Base-by-base conservation (phyloP, 2,888 invertebrate genomes). In the Chrysolina americana region DNA sequence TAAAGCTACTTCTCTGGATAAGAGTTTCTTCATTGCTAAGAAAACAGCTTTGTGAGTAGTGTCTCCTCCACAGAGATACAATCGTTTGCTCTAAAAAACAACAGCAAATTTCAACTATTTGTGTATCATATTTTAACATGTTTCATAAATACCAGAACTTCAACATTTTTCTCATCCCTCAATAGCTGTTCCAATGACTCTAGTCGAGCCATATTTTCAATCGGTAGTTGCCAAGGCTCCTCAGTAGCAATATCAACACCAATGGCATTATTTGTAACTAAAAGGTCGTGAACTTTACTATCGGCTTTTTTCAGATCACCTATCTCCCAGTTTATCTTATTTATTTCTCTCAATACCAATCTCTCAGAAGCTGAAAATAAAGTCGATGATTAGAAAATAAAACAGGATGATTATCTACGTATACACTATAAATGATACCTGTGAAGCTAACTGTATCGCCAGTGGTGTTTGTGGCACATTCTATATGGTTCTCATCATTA, bases 281-380 rank as follows among this genome's bases (percentile, higher is more conserved):
- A 47, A 47, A 65, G 47, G 8, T 47, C 65, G 48, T 65, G 2
- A 65, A 65, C 48, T 19, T 65, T 65, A 48, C 47, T 47, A 19
- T 47, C 48, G 44, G 65, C 47, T 65, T 65, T 65, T 44, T 47
- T 65, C 65, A 65, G 44, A 44, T 65, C 65, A 44, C 23, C 1
- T n/a, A 65, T 65, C 28, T 65, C 47, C 44, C 65, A 47, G 21
- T 65, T 65, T 47, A 65, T 47, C 65, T 47, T 65, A 19, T 65
- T 65, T 65, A 65, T 65, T 65, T 65, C 65, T 47, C 23, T 44
- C 48, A 65, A 65, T 48, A 65, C n/a, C 65, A 65, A 59, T 59
- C 59, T 59, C 21, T 59, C 59, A 17, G 13, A 59, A 19, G 59
- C 59, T 59, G 59, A 19, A n/a, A n/a, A n/a, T 59, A 9, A 59